Percentiles rank a stretch among this genome's conserved stretches.
Conservation (phyloP, 2,888 invertebrate genomes). For the Dolomedes plantarius region DNA sequence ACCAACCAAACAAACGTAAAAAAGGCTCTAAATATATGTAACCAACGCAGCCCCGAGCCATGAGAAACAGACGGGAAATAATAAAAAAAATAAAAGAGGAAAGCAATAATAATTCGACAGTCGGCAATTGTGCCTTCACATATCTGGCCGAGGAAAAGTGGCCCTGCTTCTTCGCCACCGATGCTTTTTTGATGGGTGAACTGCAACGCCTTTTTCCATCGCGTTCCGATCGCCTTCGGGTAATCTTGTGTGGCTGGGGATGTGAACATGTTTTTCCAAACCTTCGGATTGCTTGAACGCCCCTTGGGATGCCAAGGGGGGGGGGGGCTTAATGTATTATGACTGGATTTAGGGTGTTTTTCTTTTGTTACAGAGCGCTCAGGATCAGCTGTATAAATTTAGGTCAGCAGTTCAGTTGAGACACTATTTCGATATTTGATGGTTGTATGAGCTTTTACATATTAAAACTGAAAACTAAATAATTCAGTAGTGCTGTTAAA, state of each 20-base stretch:
- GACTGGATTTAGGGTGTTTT: neutral
- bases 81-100: slow-evolving; percentile 19
- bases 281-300: neutral
- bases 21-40: slow-evolving; percentile 32
- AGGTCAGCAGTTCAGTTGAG: neutral
- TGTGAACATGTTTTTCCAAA: neutral
- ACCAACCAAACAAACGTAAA: slow-evolving; percentile 23
- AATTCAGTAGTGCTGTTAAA: too few species aligned
- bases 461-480: too few species aligned
- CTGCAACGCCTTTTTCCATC: slow-evolving; percentile 66
- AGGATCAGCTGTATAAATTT: slow-evolving; percentile 3
- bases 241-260: slow-evolving; percentile 20
- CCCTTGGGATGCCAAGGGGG: neutral
- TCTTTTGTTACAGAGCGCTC: too few species aligned
- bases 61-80: slow-evolving; percentile 42
- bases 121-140: slow-evolving; percentile 36
- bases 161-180: slow-evolving; percentile 24
- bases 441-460: too few species aligned
- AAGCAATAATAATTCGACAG: slow-evolving; percentile 27
- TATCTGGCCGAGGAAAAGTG: neutral
- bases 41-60: slow-evolving; percentile 21
- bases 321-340: neutral
- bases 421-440: too few species aligned
- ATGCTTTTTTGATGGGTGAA: slow-evolving; percentile 56
- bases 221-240: slow-evolving; percentile 32